Evolutionary conservation across 2,888 invertebrate species (phyloP), one percentile per base, ranked within the genome.

Genomic region (Taphrorychus bicolor): DNA sequence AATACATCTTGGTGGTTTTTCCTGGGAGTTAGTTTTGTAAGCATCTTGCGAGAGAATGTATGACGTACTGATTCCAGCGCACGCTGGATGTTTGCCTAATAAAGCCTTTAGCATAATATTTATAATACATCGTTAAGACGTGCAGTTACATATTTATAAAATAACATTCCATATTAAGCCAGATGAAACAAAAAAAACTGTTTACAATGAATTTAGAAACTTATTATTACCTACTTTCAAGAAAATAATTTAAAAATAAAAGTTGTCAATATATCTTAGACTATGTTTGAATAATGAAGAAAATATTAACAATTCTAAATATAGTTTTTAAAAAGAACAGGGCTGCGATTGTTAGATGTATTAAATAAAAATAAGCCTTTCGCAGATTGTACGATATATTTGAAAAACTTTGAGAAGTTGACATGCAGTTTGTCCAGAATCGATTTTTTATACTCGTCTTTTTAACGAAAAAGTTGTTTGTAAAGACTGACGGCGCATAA

Each of bases 41-140:
- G 77, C 75, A 78, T 78, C n/a, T 79, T 77, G 78, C 78, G 76
- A 76, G 75, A 77, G 76, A 76, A 76, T 76, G 75, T 78, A 72
- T 77, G 59, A 69, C 75, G 76, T 78, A 79, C 78, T 77, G 80
- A 80, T 80, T 80, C 79, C 80, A 76, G 79, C 77, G 72, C 73
- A 70, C 73, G 76, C 80, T 79, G 81, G 80, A 81, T 79, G 79
- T 81, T 80, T 78, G 81, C 81, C 81, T 81, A 81, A 80, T 78
- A 77, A 77, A 80, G 81, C 81, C 81, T 81, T 81, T 80, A 80
- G 81, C 77, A 77, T 79, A n/a, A n/a, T n/a, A 77, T 79, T 74
- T 75, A 76, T 76, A 76, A 74, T 70, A 77, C 74, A 77, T 77
- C 77, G 78, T 78, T 78, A 76, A 76, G 72, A 75, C 74, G 76